A percentile compares a stretch with the other conserved stretches of the same genome.
Conservation (phyloP, 1,140 invertebrate species). For the Elysia chlorotica region DNA sequence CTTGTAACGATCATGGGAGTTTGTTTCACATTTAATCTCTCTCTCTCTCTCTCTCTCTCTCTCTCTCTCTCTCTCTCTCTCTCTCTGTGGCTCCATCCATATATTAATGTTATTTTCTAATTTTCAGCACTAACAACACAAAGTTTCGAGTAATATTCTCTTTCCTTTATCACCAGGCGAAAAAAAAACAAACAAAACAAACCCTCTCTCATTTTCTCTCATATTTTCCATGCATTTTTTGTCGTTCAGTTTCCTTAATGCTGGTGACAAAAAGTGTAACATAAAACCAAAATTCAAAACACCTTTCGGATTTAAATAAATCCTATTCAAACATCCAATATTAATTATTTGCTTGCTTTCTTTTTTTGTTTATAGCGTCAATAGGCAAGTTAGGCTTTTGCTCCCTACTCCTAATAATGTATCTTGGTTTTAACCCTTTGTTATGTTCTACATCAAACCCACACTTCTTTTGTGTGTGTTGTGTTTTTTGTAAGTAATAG, state of each 20-base stretch:
- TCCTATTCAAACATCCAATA: too few relatives aligned
- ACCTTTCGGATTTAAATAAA: too few relatives aligned
- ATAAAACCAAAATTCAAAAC: neutral
- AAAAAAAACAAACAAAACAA: neutral
- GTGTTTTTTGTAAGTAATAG: too few relatives aligned
- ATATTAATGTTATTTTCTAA: too few relatives aligned
- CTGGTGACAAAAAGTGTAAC: neutral
- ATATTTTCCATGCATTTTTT: neutral
- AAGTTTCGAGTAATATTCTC: neutral
- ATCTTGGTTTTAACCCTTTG: too few relatives aligned
- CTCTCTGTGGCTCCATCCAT: neutral
- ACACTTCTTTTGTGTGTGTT: too few relatives aligned
- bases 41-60: conserved; percentile 16
- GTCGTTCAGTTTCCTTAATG: neutral
- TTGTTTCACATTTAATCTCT: conserved; percentile 2
- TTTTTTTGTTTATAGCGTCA: too few relatives aligned
- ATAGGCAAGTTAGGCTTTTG: too few relatives aligned
- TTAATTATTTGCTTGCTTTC: too few relatives aligned
- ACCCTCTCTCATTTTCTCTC: neutral
- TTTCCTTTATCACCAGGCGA: neutral
- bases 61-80: conserved; percentile 2
- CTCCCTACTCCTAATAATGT: too few relatives aligned
- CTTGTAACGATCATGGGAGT: neutral
- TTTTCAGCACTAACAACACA: neutral
- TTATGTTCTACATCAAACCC: too few relatives aligned